Conservation (phyloP, 2,797 vertebrate species). For the Luscinia luscinia region DNA sequence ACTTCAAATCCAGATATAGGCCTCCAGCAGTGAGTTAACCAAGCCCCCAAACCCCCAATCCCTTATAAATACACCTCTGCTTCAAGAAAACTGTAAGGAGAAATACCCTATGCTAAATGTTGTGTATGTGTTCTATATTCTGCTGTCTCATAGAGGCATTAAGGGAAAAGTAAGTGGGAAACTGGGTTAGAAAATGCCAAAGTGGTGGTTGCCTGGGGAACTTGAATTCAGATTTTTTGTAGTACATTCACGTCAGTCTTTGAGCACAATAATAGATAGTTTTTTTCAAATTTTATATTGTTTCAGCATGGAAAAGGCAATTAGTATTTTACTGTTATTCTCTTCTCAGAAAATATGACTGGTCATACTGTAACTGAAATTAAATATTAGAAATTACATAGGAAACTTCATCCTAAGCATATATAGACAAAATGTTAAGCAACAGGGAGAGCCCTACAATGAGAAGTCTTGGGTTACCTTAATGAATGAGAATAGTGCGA, state of each 20-base stretch:
- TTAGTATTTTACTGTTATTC: neutral
- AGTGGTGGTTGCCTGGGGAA: neutral
- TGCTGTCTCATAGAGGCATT: neutral
- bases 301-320: neutral
- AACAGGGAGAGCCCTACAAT: neutral
- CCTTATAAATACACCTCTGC: neutral
- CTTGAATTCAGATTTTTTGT: neutral
- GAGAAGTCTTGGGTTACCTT: neutral
- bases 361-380: neutral
- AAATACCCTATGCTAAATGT: neutral
- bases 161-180: neutral
- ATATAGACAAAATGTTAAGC: neutral
- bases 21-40: neutral
- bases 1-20: neutral
- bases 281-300: neutral
- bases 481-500: neutral
- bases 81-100: neutral
- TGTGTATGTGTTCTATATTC: neutral
- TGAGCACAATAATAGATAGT: neutral
- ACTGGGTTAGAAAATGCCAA: neutral
- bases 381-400: neutral
- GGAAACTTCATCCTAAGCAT: neutral
- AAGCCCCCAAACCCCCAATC: neutral
- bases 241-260: neutral
- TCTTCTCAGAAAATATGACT: neutral